phyloP scores from a whole-genome alignment of 2,113 vertebrate species.

The Onychostoma macrolepis region DNA sequence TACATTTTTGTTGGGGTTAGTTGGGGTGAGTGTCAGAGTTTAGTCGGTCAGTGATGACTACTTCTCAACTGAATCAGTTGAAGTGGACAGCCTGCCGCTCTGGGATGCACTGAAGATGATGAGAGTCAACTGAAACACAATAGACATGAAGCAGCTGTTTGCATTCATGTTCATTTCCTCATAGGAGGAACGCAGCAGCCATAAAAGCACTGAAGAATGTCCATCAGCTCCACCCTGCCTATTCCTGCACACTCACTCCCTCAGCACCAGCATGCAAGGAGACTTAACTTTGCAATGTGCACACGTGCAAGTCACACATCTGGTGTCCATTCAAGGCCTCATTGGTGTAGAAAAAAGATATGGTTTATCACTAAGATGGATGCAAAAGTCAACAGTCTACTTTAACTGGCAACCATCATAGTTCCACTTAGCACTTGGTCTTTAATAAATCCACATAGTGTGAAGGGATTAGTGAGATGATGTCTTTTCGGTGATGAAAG shows the following conservation, averaged over 20 bases:
- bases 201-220: conserved; percentile 53
- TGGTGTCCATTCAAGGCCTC: conserved; percentile 15
- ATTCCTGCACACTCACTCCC: conserved; percentile 3
- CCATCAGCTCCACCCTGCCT: conserved; percentile 47
- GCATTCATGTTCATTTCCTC: conserved; percentile 48
- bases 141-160: conserved; percentile 48
- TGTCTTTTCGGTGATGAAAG: conserved; percentile 20
- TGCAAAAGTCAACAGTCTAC: conserved; percentile 3
- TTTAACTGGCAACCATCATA: background rate
- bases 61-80: background rate
- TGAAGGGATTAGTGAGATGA: conserved; percentile 29
- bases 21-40: background rate
- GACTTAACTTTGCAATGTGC: conserved; percentile 1
- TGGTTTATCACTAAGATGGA: conserved; percentile 45
- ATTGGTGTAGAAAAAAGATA: background rate
- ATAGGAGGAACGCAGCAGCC: conserved; percentile 42
- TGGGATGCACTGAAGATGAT: conserved; percentile 9
- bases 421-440: background rate
- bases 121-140: conserved; percentile 31
- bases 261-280: background rate
- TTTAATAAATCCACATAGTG: conserved; percentile 9
- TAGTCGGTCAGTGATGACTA: background rate
- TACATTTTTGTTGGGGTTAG: background rate
- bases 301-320: conserved; percentile 27
- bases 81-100: background rate